These are phyloP conservation scores for Cirrhinus mrigala DNA, from an alignment of 2,797 vertebrate species.

Conservation along the genomic window DNA sequence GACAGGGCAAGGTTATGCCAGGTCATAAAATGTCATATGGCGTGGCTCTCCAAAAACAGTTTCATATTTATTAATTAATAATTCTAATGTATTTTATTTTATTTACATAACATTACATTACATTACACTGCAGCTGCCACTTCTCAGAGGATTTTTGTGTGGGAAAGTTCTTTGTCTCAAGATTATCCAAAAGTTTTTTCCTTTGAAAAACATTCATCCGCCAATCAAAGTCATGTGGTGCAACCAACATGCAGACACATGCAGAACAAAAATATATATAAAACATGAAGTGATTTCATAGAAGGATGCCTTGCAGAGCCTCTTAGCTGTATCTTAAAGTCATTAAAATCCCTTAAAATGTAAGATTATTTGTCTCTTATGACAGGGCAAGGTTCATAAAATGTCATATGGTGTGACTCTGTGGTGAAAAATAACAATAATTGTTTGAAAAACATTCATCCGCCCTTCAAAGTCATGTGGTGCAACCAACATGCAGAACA, in stretches of 20 bases:
- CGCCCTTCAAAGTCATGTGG: too few species aligned
- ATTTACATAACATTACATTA: too few species aligned
- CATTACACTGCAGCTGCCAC: too few species aligned
- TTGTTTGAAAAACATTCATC: neutral
- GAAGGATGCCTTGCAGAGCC: neutral
- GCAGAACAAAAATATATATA: neutral
- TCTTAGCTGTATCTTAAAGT: neutral
- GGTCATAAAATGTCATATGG: neutral
- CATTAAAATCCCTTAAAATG: neutral
- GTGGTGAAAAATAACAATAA: neutral
- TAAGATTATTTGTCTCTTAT: neutral
- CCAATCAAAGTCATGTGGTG: neutral
- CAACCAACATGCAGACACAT: neutral
- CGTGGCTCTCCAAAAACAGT: neutral
- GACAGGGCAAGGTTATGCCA: neutral
- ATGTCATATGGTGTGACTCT: neutral
- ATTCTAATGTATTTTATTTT: neutral
- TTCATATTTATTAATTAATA: neutral
- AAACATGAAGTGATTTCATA: neutral
- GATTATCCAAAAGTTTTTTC: too few species aligned
- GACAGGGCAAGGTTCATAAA: neutral
- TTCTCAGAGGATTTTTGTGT: too few species aligned
- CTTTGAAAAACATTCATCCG: neutral
- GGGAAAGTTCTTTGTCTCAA: too few species aligned
- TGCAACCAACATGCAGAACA: too few species aligned